Conservation (phyloP, 30 jellyfish, hydroid and myxozoan genomes). For the Cassiopea andromeda region DNA sequence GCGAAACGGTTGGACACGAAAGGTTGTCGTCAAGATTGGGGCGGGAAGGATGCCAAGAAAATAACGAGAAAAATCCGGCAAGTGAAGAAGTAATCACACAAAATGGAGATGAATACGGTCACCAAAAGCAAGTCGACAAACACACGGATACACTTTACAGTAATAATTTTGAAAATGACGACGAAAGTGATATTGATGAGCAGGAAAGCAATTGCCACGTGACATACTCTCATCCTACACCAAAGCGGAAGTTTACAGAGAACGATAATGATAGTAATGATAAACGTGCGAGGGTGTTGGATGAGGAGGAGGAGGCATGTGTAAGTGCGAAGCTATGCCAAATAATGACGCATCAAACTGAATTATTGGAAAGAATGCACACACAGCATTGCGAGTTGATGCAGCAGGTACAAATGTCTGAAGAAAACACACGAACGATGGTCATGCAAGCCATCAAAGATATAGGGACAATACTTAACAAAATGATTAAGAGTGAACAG, state of each 20-base stretch:
- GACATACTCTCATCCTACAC: background rate
- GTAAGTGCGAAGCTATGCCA: slow-evolving; percentile 15
- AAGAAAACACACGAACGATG: slow-evolving; percentile 59
- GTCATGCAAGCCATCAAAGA: slow-evolving; percentile 32
- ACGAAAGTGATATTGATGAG: background rate
- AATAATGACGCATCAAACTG: slow-evolving; percentile 34
- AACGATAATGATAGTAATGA: slow-evolving; percentile 3
- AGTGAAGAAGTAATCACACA: background rate
- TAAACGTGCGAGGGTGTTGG: background rate
- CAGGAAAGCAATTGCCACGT: background rate
- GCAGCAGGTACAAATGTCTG: slow-evolving; percentile 46
- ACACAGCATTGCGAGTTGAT: slow-evolving; percentile 49
- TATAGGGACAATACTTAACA: slow-evolving; percentile 25
- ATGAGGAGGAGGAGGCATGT: background rate
- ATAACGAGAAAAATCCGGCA: background rate
- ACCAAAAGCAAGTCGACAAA: background rate
- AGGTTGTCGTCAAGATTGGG: background rate
- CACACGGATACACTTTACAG: background rate
- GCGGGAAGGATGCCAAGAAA: background rate
- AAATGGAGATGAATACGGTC: background rate
- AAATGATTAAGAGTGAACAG: slow-evolving; percentile 5
- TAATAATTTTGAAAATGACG: background rate
- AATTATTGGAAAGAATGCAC: slow-evolving; percentile 30
- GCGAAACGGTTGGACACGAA: background rate
- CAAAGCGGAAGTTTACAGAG: background rate